Evolutionary conservation across 2,888 invertebrate species (phyloP), one percentile per base, ranked within the genome.

Genomic region (Drosophila tripunctata): DNA sequence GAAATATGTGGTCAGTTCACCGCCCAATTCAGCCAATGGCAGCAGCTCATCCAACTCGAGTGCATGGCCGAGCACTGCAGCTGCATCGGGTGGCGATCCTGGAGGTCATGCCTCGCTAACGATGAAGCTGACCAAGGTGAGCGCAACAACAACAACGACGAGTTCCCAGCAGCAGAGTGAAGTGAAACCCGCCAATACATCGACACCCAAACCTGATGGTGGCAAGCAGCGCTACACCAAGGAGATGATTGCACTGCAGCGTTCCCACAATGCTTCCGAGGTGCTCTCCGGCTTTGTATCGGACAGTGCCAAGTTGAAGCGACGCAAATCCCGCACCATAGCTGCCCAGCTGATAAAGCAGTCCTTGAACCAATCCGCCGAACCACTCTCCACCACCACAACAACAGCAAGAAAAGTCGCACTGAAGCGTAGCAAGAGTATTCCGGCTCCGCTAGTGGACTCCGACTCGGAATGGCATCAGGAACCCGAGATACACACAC

Each of bases 231-330:
- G 87, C 2, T 92, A 93, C 51, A 92, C 92, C 60, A 92, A 94
- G 66, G 95, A 95, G 88, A 90, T 95, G 57, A 92, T 93, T 75
- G 93, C 93, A 1, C 90, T 95, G 19, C 93, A 95, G 68, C 94
- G 94, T 24, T 93, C 94, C 10, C 94, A 94, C 19, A 94, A 93
- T 87, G 94, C 94, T 82, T 94, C 95, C 0, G 94, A 95, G 86
- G 93, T 95, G 44, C 92, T 94, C 38, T 93, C 92, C 75, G 93
- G 93, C 88, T 94, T 92, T 84, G 93, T 94, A n/a, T 92, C 72
- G 10, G 72, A 52, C 5, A 60, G 68, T n/a, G 62, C 91, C 38
- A 92, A 93, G 91, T 21, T 91, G 91, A 62, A 93, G 92, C 67
- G 80, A 0, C 86, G 88, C 12, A 88, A 86, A 15, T 76, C 78